phyloP scores from a whole-genome alignment of 1,140 invertebrate genomes.

The Drosophila nebulosa region DNA sequence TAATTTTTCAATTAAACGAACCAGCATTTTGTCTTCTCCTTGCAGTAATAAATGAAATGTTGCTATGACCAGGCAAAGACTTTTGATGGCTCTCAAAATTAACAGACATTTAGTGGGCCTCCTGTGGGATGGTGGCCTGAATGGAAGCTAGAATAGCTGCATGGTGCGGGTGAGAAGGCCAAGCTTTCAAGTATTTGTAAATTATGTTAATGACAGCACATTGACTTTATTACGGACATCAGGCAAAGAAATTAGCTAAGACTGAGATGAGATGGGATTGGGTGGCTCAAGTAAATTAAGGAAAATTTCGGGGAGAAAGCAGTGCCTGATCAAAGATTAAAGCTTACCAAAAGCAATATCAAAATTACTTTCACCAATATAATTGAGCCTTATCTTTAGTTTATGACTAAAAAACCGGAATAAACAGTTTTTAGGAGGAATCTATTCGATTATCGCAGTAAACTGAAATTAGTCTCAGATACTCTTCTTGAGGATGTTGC shows the following conservation, averaged over 20 bases:
- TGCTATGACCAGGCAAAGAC: conserved; percentile 24
- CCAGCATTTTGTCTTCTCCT: conserved; percentile 50
- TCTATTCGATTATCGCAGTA: too few relatives aligned
- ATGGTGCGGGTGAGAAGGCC: not conserved
- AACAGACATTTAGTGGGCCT: conserved; percentile 35
- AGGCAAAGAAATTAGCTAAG: conserved; percentile 3
- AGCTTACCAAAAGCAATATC: too few relatives aligned
- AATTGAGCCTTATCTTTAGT: too few relatives aligned
- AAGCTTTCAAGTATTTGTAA: conserved; percentile 67
- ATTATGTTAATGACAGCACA: conserved; percentile 73
- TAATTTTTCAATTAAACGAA: conserved; percentile 73
- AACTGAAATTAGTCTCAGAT: too few relatives aligned
- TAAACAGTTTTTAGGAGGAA: too few relatives aligned
- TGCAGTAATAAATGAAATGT: conserved; percentile 65
- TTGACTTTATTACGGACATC: conserved; percentile 63
- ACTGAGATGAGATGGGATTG: conserved; percentile 2
- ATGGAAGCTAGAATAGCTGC: not conserved
- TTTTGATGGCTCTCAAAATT: conserved; percentile 25
- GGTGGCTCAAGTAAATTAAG: not conserved
- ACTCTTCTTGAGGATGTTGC: too few relatives aligned
- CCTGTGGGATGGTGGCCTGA: not conserved
- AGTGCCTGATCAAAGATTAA: not conserved
- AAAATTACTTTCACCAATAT: too few relatives aligned
- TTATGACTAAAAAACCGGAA: too few relatives aligned
- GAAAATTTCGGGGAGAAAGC: not conserved